Evolutionary conservation across 2,113 vertebrate genomes (phyloP).

Genomic region (Bagarius yarrelli): DNA sequence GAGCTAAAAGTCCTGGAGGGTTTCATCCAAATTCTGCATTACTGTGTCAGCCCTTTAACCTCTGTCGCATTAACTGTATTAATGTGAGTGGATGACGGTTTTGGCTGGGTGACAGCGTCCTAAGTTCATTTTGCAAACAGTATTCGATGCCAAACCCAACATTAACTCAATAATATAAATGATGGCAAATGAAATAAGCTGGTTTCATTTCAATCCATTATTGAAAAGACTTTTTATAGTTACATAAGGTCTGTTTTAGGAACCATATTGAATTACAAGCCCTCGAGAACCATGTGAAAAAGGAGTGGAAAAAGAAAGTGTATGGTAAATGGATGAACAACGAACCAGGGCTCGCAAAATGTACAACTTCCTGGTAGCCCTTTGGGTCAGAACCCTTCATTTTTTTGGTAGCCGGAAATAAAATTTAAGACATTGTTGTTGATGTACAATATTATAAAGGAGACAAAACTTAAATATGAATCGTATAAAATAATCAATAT

Average conservation of each 20-base stretch:
- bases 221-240: constrained; percentile 25
- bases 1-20: constrained; percentile 31
- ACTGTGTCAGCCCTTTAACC: constrained; percentile 37
- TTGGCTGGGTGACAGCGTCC: constrained; percentile 34
- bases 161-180: constrained; percentile 40
- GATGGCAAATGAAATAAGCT: constrained; percentile 38
- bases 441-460: too few species aligned
- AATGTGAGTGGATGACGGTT: constrained; percentile 33
- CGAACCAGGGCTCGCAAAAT: too few species aligned
- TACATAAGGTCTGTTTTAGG: constrained; percentile 12
- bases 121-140: constrained; percentile 36
- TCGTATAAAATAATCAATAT: too few species aligned
- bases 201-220: constrained; percentile 38
- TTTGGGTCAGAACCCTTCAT: too few species aligned
- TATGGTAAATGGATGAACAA: constrained; percentile 24
- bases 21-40: constrained; percentile 22
- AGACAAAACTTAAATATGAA: too few species aligned
- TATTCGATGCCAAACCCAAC: constrained; percentile 43
- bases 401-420: too few species aligned
- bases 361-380: too few species aligned
- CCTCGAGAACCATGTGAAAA: constrained; percentile 48
- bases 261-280: constrained; percentile 24
- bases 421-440: too few species aligned
- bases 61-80: constrained; percentile 41
- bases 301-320: constrained; percentile 42